phyloP scores from a whole-genome alignment of 1,140 invertebrate species.

The Melitaea cinxia region DNA sequence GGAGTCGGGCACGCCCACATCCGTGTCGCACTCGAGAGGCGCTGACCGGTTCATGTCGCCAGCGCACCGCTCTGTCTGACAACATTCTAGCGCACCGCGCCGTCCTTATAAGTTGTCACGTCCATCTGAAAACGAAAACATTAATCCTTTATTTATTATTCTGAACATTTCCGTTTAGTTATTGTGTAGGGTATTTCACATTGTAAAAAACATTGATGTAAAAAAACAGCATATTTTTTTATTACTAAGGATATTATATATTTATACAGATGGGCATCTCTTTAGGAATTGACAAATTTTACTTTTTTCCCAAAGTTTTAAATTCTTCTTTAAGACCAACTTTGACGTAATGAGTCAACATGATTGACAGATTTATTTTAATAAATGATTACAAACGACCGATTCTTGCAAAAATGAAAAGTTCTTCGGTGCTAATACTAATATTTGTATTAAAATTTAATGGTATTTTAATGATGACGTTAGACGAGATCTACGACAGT shows the following conservation, averaged over 20 bases:
- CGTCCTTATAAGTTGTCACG: not conserved
- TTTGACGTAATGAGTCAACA: not conserved
- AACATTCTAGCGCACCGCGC: slow-evolving; percentile 32
- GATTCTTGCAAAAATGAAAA: slow-evolving; percentile 1
- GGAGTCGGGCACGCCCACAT: slow-evolving; percentile 67
- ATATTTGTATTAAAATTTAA: not conserved
- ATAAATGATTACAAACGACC: not conserved
- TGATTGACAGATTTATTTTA: slow-evolving; percentile 2
- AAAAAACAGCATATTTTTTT: no score
- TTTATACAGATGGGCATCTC: no score
- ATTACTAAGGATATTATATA: no score
- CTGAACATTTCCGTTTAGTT: not conserved
- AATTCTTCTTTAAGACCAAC: slow-evolving; percentile 5
- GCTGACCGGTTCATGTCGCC: slow-evolving; percentile 56
- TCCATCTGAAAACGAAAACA: slow-evolving; percentile 35
- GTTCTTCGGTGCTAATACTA: not conserved
- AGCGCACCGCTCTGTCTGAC: slow-evolving; percentile 27
- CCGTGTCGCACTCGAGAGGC: slow-evolving; percentile 69
- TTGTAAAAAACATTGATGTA: no score
- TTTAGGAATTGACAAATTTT: no score
- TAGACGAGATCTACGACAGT: not conserved
- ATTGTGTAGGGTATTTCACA: no score
- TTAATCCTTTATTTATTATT: not conserved
- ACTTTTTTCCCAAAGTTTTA: no score
- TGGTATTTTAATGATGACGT: not conserved